Base-by-base conservation (phyloP, 2,113 vertebrate species). In the Cranoglanis bouderius region DNA sequence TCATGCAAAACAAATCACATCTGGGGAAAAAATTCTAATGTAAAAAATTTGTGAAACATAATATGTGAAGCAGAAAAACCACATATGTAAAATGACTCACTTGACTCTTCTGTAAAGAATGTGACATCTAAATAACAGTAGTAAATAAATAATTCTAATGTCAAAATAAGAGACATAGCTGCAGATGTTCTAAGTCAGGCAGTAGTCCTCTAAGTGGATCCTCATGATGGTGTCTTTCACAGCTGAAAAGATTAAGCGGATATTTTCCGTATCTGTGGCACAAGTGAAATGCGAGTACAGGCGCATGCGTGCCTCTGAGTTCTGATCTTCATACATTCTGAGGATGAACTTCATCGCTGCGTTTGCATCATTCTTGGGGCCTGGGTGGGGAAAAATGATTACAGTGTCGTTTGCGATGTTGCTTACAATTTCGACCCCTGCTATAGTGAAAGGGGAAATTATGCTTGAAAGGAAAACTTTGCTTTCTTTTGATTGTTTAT, bases 191-290 rank as follows among this genome's bases (percentile, higher is more conserved):
- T 92, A 97, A 57, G 94, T 89, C 0, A 97, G 90, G 90, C 94
- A 94, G 89, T 96, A 96, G 2, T 94, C 91, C 12, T 89, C 91
- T 1, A 97, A 89, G 90, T 97, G 94, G 1, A 95, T 85, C 5
- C 91, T 93, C 46, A 98, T 95, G 65, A 98, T 93, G 0, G 94
- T 97, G 88, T 98, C 95, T 90, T 96, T 97, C 83, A 98, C 97
- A 6, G 93, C 94, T 70, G 91, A 93, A 10, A 98, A 98, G 87
- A 98, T 95, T 0, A 96, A 93, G 49, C 92, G 82, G 88, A 96
- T 97, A 84, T 98, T 98, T 89, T 97, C 95, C 0, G 97, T 98
- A 92, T 97, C 97, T 0, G 96, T 98, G 53, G 96, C 96, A n/a
- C 96, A 97, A 6, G 96, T 97, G 93, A 96, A 97, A 92, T 97